phyloP scores from a whole-genome alignment of 2,113 vertebrate species.

The Damaliscus lunatus region DNA sequence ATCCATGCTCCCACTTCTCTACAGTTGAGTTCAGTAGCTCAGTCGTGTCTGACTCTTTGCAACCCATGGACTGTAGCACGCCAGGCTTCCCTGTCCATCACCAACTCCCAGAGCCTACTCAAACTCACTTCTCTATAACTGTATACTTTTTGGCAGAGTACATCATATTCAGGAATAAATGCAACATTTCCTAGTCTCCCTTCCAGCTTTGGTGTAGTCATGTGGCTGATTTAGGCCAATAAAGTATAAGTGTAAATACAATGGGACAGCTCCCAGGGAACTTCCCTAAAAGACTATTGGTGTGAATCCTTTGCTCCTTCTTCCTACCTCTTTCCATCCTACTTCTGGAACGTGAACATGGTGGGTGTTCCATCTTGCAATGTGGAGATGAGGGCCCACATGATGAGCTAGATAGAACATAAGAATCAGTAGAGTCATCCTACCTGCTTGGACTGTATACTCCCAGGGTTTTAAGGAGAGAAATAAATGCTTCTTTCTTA shows the following conservation, averaged over 20 bases:
- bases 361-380: background rate
- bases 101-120: background rate
- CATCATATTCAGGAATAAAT: background rate
- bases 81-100: background rate
- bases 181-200: background rate
- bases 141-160: background rate
- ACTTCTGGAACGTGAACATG: background rate
- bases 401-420: background rate
- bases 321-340: background rate
- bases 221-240: background rate
- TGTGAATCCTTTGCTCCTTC: background rate
- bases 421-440: background rate
- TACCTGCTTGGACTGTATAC: background rate
- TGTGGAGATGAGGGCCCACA: background rate
- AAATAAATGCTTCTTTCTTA: background rate
- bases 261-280: background rate
- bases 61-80: background rate
- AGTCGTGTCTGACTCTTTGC: background rate
- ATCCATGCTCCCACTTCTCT: background rate
- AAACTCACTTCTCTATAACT: background rate
- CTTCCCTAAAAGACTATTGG: background rate
- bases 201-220: background rate
- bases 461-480: background rate
- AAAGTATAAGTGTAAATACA: background rate
- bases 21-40: background rate